Base-by-base conservation (phyloP, 1,140 invertebrate genomes). In the Meloidogyne exigua region DNA sequence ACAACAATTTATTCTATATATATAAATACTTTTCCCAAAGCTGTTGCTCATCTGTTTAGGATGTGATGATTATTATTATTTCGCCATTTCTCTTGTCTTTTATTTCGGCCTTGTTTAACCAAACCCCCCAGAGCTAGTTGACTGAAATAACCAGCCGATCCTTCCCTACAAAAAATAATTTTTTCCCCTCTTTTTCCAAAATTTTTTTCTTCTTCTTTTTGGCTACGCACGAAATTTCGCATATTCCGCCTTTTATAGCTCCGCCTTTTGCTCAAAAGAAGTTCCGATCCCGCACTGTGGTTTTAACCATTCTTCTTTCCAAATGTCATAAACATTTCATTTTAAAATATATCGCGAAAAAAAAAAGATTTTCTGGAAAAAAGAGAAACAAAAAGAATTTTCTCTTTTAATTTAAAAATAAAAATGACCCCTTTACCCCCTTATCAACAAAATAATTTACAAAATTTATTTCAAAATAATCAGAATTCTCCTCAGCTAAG, bases 371-470 rank as follows among this genome's bases (percentile, higher is more conserved):
- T 57, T 57, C 49, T 57, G 49, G 49, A 57, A 32, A 32, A 32
- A 3, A 32, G 2, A 32, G 2, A 49, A 49, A 57, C 18, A 9
- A n/a, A 57, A 21, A 57, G 5, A 15, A 49, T 49, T 18, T 49
- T 49, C 18, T 49, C 44, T 57, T 9, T 9, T n/a, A 57, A n/a
- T 15, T n/a, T n/a, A n/a, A n/a, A 57, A 57, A n/a, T n/a, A 57
- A 57, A n/a, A 57, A 57, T 57, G 49, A 32, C 36, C 15, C 69
- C 32, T 26, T 15, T 62, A 25, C 28, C 68, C 25, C 44, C 67
- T 44, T 44, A 25, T 25, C 68, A 69, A 15, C 69, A 71, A 71
- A 71, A 71, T 57, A 32, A 32, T 39, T 57, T 25, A 42, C 32
- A 42, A 36, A 68, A 23, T 28, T 26, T 28, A 3, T 71, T n/a